phyloP scores from a whole-genome alignment of 2,888 invertebrate species.

The Nycteola revayana region DNA sequence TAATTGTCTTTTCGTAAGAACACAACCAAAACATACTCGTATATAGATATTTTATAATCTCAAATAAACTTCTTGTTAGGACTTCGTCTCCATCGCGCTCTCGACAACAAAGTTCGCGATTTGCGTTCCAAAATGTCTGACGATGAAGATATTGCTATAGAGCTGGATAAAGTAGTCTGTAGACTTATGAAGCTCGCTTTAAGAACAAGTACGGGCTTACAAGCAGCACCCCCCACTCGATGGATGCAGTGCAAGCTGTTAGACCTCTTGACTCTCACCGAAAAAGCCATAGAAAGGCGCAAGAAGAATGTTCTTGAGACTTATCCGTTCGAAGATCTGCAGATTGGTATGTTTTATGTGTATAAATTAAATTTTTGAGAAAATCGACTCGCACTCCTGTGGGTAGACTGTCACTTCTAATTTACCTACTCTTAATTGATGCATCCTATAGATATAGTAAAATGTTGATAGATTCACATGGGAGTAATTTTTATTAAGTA shows the following conservation, averaged over 20 bases:
- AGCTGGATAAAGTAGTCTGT: slow-evolving; percentile 61
- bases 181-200: slow-evolving; percentile 64
- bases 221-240: slow-evolving; percentile 45
- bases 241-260: slow-evolving; percentile 70
- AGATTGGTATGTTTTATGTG: slow-evolving; percentile 44
- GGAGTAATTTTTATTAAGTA: no score
- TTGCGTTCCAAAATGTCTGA: slow-evolving; percentile 53
- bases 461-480: no score
- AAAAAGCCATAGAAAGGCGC: slow-evolving; percentile 60
- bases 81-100: slow-evolving; percentile 54
- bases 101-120: slow-evolving; percentile 60
- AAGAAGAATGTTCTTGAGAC: slow-evolving; percentile 45
- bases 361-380: background rate
- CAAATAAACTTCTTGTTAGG: no score
- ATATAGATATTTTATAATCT: no score
- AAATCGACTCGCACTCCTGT: no score
- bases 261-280: slow-evolving; percentile 63
- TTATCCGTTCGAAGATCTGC: slow-evolving; percentile 43
- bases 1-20: no score
- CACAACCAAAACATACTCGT: no score
- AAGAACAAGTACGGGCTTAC: slow-evolving; percentile 40
- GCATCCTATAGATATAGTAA: no score
- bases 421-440: no score
- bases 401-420: no score
- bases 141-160: slow-evolving; percentile 61